Base-by-base conservation (phyloP, 2,113 vertebrate genomes). In the Romanogobio albipinnatus region DNA sequence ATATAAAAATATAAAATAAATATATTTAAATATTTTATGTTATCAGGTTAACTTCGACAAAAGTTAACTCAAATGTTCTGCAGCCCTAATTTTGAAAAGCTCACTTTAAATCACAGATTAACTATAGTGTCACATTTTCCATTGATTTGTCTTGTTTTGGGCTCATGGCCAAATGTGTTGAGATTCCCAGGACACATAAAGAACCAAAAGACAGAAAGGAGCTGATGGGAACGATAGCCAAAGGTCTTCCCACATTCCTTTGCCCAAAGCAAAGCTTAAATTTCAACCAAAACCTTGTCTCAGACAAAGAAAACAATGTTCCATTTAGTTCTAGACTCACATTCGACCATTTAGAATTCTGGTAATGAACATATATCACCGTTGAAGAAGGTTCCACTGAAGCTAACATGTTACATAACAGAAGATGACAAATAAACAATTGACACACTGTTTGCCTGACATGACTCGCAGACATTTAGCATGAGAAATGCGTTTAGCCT, bases 121-220 rank as follows among this genome's bases (percentile, higher is more conserved):
- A 77, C 53, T 15, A 6, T 59, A 77, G 9, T 1, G 26, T 77
- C 76, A 11, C 19, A 14, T 58, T 58, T 56, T 15, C 19, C 3
- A n/a, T n/a, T 26, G 51, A 3, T 59, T 62, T 53, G 51, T 61
- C 43, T 51, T 74, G 45, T 43, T 76, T 64, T 70, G 61, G 36
- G 75, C 29, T 71, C 13, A 1, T 33, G 9, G 49, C 14, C 79
- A 73, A 8, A 4, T 33, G 61, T 22, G n/a, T 10, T 78, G 73
- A 79, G 82, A 85, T 75, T 83, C 84, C 84, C 75, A 75, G 74
- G 26, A 29, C 56, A 53, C 36, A 74, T 5, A 19, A 88, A 33
- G 45, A 36, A 87, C 77, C 59, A 75, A 71, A 26, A 73, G 64
- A n/a, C 33, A 74, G 47, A 81, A 64, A 61, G 70, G 62, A 70